Conservation (phyloP, 2,113 vertebrate species). For the Pelusios castaneus region DNA sequence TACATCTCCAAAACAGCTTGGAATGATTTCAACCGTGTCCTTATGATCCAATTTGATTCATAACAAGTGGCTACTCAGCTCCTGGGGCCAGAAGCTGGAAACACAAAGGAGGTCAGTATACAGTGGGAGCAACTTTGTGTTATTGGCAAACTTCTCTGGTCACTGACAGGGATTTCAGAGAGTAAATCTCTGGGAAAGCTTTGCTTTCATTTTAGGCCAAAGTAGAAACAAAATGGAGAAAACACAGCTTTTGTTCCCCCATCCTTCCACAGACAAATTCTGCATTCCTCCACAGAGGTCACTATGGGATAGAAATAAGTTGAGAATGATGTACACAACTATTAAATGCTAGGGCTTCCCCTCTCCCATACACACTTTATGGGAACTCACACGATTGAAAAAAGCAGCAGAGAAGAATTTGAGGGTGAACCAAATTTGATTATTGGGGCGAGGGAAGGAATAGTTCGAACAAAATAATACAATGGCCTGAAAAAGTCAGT, state of each 20-base stretch:
- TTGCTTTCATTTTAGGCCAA: not conserved
- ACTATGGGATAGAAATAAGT: not conserved
- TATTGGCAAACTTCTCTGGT: not conserved
- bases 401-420: not conserved
- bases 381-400: not conserved
- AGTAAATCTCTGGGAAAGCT: not conserved
- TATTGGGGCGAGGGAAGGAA: not conserved
- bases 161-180: not conserved
- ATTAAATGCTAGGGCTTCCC: not conserved
- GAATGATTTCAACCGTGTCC: not conserved
- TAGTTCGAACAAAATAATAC: not conserved
- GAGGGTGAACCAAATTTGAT: not conserved
- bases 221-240: not conserved
- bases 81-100: not conserved
- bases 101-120: not conserved
- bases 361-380: not conserved
- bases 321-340: not conserved
- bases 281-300: not conserved
- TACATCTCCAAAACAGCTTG: not conserved
- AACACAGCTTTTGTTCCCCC: not conserved
- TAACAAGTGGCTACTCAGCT: not conserved
- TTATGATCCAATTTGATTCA: not conserved
- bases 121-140: not conserved
- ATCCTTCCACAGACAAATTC: not conserved
- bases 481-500: rapidly evolving